Base-by-base conservation (phyloP, 1,140 invertebrate genomes). In the Saxidomus purpurata region DNA sequence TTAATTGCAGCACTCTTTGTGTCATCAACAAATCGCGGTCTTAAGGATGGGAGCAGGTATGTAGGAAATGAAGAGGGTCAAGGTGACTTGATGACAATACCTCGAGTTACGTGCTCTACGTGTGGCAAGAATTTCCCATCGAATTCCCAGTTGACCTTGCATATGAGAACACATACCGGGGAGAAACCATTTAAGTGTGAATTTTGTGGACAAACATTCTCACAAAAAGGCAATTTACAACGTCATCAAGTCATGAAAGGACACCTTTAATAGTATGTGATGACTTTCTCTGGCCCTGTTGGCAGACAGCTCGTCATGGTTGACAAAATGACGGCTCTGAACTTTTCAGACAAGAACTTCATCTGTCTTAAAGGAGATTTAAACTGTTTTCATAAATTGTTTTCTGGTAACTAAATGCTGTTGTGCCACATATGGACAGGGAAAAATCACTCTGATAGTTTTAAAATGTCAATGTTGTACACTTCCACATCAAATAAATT, bases 171-270 rank as follows among this genome's bases (percentile, higher is more conserved):
- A 17, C 82, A 85, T 40, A 86, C 83, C 0, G 63, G 83, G 47
- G 83, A 86, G 31, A 71, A 52, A 38, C 67, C 83, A 13, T 76
- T 74, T 38, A 55, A 49, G 8, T 86, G 83, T 86, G 17, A 15
- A 11, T 15, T 55, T 28, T 86, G 83, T 38, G 40, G 28, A 6
- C 9, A 43, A 96, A 97, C 98, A 91, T 99, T 99, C 67, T 43
- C 74, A 19, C 87, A 90, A 31, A 93, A 92, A 71, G 89, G 89
- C 40, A 91, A 92, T 59, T 87, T 95, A 38, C 89, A 90, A 34
- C 89, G 87, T 13, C 96, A 96, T 86, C 91, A 90, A 89, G 38
- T 28, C 11, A 77, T 77, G 38, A 43, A 93, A 31, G 90, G 93
- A 19, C 96, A 96, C 90, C 94, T 82, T 36, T 4, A 67, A 4